phyloP scores from a whole-genome alignment of 2,888 invertebrate species.

The Gisinianus flammeolus region DNA sequence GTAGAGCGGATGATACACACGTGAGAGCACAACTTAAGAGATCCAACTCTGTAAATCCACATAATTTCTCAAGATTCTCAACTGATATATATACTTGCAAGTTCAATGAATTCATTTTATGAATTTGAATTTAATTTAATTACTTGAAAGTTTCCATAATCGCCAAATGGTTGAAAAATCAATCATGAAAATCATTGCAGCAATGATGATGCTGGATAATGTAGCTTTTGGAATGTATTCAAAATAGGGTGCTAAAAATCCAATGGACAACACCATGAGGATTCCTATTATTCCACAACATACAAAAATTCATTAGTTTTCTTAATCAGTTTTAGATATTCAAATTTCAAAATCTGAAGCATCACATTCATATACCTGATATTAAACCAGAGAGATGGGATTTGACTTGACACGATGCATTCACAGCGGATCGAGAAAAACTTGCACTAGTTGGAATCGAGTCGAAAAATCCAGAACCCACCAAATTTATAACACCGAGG shows the following conservation, averaged over 20 bases:
- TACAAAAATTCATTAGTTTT: background rate
- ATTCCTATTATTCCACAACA: conserved; percentile 64
- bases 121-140: too few species aligned
- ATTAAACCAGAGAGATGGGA: conserved; percentile 82
- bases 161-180: conserved; percentile 65
- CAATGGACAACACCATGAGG: conserved; percentile 81
- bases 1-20: conserved; percentile 70
- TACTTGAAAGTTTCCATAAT: conserved; percentile 55
- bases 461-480: conserved; percentile 77
- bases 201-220: conserved; percentile 83
- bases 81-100: background rate
- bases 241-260: conserved; percentile 85
- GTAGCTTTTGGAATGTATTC: conserved; percentile 88
- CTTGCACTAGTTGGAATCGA: conserved; percentile 89
- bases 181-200: conserved; percentile 94
- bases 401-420: conserved; percentile 84
- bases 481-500: conserved; percentile 79
- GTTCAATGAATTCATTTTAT: background rate
- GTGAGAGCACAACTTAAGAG: conserved; percentile 72
- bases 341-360: background rate
- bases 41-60: conserved; percentile 69
- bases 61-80: background rate
- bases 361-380: conserved; percentile 66
- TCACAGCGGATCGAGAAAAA: conserved; percentile 87
- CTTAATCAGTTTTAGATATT: background rate